These are phyloP conservation scores for Bedellia somnulentella DNA, from an alignment of 2,888 invertebrate genomes.

Conservation along the genomic window DNA sequence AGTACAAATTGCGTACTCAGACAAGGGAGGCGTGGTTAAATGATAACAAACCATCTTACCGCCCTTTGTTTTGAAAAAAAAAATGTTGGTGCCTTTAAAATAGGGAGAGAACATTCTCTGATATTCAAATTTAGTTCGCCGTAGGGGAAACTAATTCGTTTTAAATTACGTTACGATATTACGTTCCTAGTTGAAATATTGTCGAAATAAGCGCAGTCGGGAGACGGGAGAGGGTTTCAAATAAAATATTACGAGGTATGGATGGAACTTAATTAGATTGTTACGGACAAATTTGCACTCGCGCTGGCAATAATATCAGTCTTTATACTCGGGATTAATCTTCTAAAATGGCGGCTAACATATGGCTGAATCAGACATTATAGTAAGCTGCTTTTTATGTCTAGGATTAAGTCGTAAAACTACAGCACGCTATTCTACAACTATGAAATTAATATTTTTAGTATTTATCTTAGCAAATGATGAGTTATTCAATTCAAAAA, in stretches of 20 bases:
- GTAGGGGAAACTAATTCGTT: conserved; percentile 58
- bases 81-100: too few species aligned
- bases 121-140: conserved; percentile 49
- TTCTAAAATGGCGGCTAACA: too few species aligned
- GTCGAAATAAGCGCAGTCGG: conserved; percentile 31
- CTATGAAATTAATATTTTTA: too few species aligned
- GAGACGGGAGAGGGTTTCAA: conserved; percentile 34
- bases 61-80: conserved; percentile 51
- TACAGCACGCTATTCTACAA: too few species aligned
- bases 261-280: conserved; percentile 16
- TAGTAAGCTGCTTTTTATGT: too few species aligned
- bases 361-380: too few species aligned
- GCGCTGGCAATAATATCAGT: conserved; percentile 6
- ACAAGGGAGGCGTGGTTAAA: conserved; percentile 24
- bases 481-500: too few species aligned
- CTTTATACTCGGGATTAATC: too few species aligned
- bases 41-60: conserved; percentile 38
- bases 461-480: too few species aligned
- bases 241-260: conserved; percentile 31
- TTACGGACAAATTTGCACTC: conserved; percentile 4
- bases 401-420: too few species aligned
- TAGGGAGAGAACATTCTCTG: conserved; percentile 39
- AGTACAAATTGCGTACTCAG: conserved; percentile 26
- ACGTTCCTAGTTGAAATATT: conserved; percentile 47
- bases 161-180: conserved; percentile 61